Base-by-base conservation (phyloP, 1,140 invertebrate species). In the Cylas formicarius region DNA sequence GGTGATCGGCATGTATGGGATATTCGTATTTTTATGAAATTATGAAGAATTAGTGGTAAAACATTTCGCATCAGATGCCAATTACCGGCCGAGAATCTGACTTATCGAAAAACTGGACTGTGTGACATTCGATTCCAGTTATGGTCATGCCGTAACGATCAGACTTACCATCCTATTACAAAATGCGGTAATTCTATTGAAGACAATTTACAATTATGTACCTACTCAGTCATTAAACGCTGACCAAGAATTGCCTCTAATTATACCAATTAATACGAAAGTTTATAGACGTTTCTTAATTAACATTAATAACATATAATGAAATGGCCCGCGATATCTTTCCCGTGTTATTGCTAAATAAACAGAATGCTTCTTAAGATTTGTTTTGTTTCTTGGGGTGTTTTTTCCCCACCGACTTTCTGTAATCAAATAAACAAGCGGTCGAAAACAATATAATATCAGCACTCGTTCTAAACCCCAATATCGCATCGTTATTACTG, bases 181-280 rank as follows among this genome's bases (percentile, higher is more conserved):
- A 52, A 48, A 55, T 50, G 53, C 51, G 44, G 47, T 36, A 49
- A 48, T 40, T 55, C 45, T 55, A 55, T 52, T 55, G 45, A 50
- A 55, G 46, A 48, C 46, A 52, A 50, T 48, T 52, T 45, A 52
- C 41, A 55, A 55, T 55, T 51, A 52, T 41, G 36, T 53, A 53
- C 36, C 22, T 52, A 48, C 45, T 38, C 20, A 35, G 23, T 48
- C 45, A 46, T 49, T 50, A 53, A 53, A 32, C 22, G 43, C 37
- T 50, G 47, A 40, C 27, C 39, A 36, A 34, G 53, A 53, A 53
- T 44, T 56, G 44, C 45, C 35, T 19, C 18, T 56, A 53, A 56
- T 56, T 53, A 50, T 41, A 53, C 38, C 53, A 53, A 56, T 56
- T 53, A 56, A 53, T 56, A 56, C 20, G 28, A 56, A 53, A 50